Conservation (phyloP, 2,113 vertebrate genomes). For the Seriola quinqueradiata region DNA sequence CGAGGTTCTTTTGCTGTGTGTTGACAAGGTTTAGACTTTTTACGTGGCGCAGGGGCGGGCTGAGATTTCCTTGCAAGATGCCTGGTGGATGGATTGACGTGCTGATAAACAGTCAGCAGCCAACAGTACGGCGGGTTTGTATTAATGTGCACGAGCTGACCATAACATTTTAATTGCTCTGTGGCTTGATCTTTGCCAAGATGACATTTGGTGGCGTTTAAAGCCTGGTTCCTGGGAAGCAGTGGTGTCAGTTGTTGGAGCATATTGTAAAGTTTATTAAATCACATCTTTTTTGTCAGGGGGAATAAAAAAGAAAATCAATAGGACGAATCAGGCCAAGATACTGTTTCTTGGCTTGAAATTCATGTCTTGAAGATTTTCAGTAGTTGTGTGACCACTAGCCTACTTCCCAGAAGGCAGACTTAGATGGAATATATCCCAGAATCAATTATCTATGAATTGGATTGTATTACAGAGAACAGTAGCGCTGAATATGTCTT, state of each 20-base stretch:
- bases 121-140: not conserved
- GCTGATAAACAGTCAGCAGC: constrained; percentile 18
- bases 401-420: constrained; percentile 68
- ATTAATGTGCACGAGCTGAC: constrained; percentile 15
- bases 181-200: constrained; percentile 31
- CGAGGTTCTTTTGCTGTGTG: constrained; percentile 52
- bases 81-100: constrained; percentile 14
- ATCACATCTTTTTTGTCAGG: constrained; percentile 39
- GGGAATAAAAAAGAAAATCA: constrained; percentile 35
- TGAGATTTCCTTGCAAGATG: constrained; percentile 36
- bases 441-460: constrained; percentile 75
- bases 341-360: constrained; percentile 46
- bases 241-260: constrained; percentile 15
- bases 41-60: constrained; percentile 35
- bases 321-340: constrained; percentile 42
- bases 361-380: constrained; percentile 53
- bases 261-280: constrained; percentile 41
- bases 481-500: constrained; percentile 46
- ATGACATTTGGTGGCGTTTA: constrained; percentile 44
- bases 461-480: constrained; percentile 59
- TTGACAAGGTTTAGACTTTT: constrained; percentile 64
- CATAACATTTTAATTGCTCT: constrained; percentile 12
- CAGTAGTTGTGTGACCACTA: constrained; percentile 56
- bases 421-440: constrained; percentile 63
- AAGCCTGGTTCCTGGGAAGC: constrained; percentile 28